Conservation (phyloP, 2,113 vertebrate species). For the Galbula dea region DNA sequence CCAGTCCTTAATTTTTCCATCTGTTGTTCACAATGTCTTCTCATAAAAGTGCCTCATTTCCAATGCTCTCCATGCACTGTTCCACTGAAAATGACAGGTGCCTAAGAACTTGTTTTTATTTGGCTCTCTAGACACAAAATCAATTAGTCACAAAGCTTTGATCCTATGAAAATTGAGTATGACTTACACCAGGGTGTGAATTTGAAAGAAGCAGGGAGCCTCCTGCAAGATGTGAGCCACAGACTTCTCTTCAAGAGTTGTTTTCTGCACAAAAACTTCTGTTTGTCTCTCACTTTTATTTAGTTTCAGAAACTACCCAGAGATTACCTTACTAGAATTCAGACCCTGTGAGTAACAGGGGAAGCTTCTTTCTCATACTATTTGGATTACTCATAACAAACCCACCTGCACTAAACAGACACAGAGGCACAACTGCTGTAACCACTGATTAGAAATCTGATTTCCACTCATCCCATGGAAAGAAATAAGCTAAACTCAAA, state of each 20-base stretch:
- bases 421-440: neutral
- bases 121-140: neutral
- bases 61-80: neutral
- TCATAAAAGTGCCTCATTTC: neutral
- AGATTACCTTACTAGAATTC: neutral
- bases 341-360: no score
- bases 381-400: neutral
- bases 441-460: neutral
- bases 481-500: neutral
- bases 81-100: neutral
- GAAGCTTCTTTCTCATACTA: neutral
- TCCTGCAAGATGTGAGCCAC: neutral
- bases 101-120: neutral
- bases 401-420: neutral
- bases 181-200: neutral
- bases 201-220: neutral
- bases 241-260: neutral
- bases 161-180: neutral
- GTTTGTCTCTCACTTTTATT: neutral
- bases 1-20: neutral
- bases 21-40: neutral
- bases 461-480: neutral
- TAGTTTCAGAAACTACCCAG: neutral
- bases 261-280: neutral
- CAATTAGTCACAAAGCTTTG: neutral